Evolutionary conservation across 1,140 invertebrate species (phyloP).

Genomic region (Musca vetustissima): DNA sequence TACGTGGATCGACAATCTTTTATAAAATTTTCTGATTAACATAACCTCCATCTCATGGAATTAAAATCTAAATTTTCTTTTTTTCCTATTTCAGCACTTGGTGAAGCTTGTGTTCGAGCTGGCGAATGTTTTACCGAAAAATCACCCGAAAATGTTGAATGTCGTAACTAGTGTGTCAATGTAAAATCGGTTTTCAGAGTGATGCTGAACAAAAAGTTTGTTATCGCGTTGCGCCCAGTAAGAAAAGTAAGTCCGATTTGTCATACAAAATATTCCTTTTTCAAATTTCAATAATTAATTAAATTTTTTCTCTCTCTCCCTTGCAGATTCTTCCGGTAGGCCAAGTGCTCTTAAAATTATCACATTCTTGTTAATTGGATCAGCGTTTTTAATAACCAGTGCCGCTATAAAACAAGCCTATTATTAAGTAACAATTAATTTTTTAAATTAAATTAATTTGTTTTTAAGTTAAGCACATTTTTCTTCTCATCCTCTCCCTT

Average conservation of each 20-base stretch:
- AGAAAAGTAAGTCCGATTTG: slow-evolving; percentile 42
- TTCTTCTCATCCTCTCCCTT: too few relatives aligned
- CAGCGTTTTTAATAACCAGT: slow-evolving; percentile 53
- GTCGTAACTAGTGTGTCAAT: slow-evolving; percentile 59
- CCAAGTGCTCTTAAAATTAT: slow-evolving; percentile 56
- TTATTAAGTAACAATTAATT: slow-evolving; percentile 35
- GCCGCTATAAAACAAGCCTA: slow-evolving; percentile 54
- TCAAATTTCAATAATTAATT: neutral
- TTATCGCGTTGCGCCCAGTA: slow-evolving; percentile 47
- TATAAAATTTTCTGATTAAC: too few relatives aligned
- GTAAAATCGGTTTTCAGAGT: slow-evolving; percentile 55
- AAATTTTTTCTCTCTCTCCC: slow-evolving; percentile 17
- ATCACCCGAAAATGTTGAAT: slow-evolving; percentile 55
- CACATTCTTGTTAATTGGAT: slow-evolving; percentile 51
- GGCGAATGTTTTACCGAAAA: slow-evolving; percentile 57
- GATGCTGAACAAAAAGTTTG: slow-evolving; percentile 48
- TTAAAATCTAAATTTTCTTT: too few relatives aligned
- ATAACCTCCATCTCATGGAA: too few relatives aligned
- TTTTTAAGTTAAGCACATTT: too few relatives aligned
- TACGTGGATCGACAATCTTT: too few relatives aligned
- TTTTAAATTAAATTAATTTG: too few relatives aligned
- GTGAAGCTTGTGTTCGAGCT: slow-evolving; percentile 52
- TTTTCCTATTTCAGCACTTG: slow-evolving; percentile 45
- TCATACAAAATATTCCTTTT: too few relatives aligned
- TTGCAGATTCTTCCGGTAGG: slow-evolving; percentile 55